Base-by-base conservation (phyloP, 2,113 vertebrate genomes). In the Eretmodus cyanostictus region DNA sequence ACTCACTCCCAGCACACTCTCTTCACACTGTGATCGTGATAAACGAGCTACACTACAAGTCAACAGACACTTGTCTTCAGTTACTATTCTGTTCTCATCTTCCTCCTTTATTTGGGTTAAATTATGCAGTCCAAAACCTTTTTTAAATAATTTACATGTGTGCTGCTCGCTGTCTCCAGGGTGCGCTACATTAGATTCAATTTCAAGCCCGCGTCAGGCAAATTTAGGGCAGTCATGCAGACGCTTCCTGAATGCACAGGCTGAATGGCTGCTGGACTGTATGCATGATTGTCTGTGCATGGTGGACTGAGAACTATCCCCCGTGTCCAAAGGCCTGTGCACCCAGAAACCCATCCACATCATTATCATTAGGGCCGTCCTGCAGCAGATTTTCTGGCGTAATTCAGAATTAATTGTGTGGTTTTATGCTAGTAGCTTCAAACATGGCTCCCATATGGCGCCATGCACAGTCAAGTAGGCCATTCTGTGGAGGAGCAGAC, bases 181-280 rank as follows among this genome's bases (percentile, higher is more conserved):
- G 95, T 90, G 57, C 12, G 8, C 84, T 45, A 47, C 89, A 92
- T 92, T 90, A 94, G 94, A 94, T 94, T 90, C 83, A 87, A 90
- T 95, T 95, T 94, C 92, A 92, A 84, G 63, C 89, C 66, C 45
- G 86, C 31, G 80, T 94, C 93, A 87, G 84, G 82, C 71, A 82
- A 86, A 94, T 94, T 92, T 92, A 95, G 93, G 90, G 85, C 95
- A 94, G 89, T 54, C 91, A 55, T 90, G 91, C 87, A 82, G 89
- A 92, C 42, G 76, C 87, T 89, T 90, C 87, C 85, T 92, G 90
- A 89, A 92, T 6, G 87, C 90, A 49, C 57, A 55, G 59, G 36
- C 89, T 68, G 49, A 63, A 42, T 57, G 49, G 47, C 45, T 63
- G 81, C 68, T 22, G 73, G 53, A 85, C 86, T 68, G 51, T 76